phyloP scores from a whole-genome alignment of 2,113 vertebrate genomes.

The Calcarius ornatus region DNA sequence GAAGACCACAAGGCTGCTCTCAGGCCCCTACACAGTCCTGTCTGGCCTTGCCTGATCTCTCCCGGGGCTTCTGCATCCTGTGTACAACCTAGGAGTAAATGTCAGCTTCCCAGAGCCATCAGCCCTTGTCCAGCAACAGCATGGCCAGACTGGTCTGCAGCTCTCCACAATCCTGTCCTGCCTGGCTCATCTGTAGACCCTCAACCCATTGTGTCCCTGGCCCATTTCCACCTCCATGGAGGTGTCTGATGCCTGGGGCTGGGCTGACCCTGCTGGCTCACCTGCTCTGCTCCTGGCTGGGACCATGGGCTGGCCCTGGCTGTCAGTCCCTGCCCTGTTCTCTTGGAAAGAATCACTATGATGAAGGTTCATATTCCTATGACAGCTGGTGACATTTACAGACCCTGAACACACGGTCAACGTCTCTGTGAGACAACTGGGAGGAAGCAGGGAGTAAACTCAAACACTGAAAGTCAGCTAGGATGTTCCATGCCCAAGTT shows the following conservation, averaged over 20 bases:
- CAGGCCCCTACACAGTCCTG: background rate
- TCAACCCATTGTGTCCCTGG: rapidly evolving
- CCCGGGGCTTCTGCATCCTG: background rate
- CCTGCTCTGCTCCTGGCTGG: background rate
- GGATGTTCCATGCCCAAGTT: background rate
- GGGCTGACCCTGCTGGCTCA: rapidly evolving
- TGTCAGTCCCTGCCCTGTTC: background rate
- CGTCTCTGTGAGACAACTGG: background rate
- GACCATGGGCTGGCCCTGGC: too few species aligned
- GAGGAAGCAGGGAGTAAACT: background rate
- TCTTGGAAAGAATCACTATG: rapidly evolving
- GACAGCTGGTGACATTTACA: background rate
- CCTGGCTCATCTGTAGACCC: rapidly evolving
- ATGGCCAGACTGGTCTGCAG: background rate
- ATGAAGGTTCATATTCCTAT: background rate
- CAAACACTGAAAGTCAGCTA: background rate
- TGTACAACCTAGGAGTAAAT: background rate
- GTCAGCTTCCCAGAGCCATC: background rate
- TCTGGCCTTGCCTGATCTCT: background rate
- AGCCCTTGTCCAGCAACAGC: background rate
- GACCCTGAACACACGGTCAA: background rate
- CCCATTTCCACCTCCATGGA: background rate
- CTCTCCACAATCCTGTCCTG: background rate
- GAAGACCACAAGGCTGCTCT: background rate
- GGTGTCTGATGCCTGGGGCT: rapidly evolving